Base-by-base conservation (phyloP, 2,113 vertebrate species). In the Etheostoma spectabile region DNA sequence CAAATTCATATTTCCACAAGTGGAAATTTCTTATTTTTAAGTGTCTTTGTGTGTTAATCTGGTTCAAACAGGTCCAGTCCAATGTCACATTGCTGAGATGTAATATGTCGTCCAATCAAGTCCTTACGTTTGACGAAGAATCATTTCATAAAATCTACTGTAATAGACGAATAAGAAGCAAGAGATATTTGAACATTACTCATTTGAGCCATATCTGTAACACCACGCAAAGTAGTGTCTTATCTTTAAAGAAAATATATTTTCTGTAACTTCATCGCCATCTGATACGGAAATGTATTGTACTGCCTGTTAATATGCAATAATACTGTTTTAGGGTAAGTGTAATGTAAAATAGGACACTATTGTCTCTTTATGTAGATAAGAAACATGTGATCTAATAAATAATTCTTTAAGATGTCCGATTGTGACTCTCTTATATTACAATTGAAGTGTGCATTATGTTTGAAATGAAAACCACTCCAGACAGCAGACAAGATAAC, bases 301-400 rank as follows among this genome's bases (percentile, higher is more conserved):
- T 85, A 79, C 73, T 79, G 89, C 88, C 74, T 86, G 89, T 92
- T 79, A 67, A 83, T 80, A 89, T 77, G 84, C 88, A 92, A 88
- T 79, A 88, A 88, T 77, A 71, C 82, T 62, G 70, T 82, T 82
- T 77, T 75, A 85, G 76, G 24, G 30, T 63, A 35, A 52, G 53
- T 80, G 89, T 90, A 57, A 69, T 85, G 82, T 89, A 83, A 82
- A 83, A 89, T 67, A 78, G 66, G 51, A 79, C 60, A 55, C 74
- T 24, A 70, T 69, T 24, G 46, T 80, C 51, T 89, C 61, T 81
- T 57, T 71, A 64, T 87, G 84, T 89, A 86, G 74, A 91, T 85
- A 87, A 56, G 1, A 74, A 82, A 62, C 60, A 62, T 67, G 67
- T 92, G 68, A 81, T 76, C 35, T 76, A 93, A 92, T 90, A 91